A percentile compares a stretch with the other conserved stretches of the same genome.
Conservation (phyloP, 1,140 invertebrate species). For the Notospermus geniculatus region DNA sequence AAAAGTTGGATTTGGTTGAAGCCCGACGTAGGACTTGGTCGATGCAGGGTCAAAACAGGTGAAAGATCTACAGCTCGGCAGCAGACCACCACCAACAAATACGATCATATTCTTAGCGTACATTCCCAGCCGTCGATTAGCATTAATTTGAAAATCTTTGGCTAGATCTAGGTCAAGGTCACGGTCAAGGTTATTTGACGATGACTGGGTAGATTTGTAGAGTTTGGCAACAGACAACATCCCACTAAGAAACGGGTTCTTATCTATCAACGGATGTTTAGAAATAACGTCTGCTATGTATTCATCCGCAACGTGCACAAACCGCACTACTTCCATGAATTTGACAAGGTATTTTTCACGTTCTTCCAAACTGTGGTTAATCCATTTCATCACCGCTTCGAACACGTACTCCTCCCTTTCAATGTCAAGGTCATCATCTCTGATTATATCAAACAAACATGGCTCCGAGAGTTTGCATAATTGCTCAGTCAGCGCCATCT, state of each 20-base stretch:
- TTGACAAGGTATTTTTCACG: slow-evolving; percentile 26
- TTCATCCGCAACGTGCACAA: slow-evolving; percentile 27
- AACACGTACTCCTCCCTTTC: slow-evolving; percentile 39
- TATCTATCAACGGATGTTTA: neutral
- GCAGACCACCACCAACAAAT: slow-evolving; percentile 36
- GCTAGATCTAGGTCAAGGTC: slow-evolving; percentile 10
- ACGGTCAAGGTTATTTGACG: slow-evolving; percentile 7
- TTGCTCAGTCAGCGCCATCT: slow-evolving; percentile 22
- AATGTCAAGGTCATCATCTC: slow-evolving; percentile 36
- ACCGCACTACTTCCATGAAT: slow-evolving; percentile 33
- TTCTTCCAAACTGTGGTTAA: slow-evolving; percentile 25
- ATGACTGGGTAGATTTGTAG: neutral
- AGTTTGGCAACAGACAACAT: neutral
- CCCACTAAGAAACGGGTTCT: neutral
- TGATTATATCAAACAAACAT: slow-evolving; percentile 29
- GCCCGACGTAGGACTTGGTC: slow-evolving; percentile 32
- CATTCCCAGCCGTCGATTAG: slow-evolving; percentile 37
- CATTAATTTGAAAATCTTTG: slow-evolving; percentile 15
- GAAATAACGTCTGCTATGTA: slow-evolving; percentile 9
- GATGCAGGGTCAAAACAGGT: slow-evolving; percentile 41
- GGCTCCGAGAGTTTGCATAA: slow-evolving; percentile 20
- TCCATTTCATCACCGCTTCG: slow-evolving; percentile 36
- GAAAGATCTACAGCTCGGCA: slow-evolving; percentile 26
- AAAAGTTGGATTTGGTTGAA: slow-evolving; percentile 40
- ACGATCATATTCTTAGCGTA: slow-evolving; percentile 35